A percentile compares a stretch with the other conserved stretches of the same genome.
Evolutionary conservation across 2,797 vertebrate species (phyloP).

Genomic region (Atherinosoma microstoma): DNA sequence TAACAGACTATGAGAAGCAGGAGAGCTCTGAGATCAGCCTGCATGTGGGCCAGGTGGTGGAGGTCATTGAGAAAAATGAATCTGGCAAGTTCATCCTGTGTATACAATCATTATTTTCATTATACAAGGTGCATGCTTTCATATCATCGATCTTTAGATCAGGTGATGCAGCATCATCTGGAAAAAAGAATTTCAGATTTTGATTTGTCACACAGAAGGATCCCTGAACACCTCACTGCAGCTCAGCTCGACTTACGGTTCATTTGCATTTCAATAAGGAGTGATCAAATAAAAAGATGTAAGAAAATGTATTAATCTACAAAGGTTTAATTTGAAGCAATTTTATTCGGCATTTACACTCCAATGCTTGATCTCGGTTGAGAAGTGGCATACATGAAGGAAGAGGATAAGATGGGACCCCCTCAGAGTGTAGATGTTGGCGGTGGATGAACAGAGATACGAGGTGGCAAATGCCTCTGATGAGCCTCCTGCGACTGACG

Average conservation of each 20-base stretch:
- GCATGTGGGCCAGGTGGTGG: slow-evolving; percentile 94
- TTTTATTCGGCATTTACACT: no score
- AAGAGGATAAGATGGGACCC: background rate
- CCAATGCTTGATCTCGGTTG: background rate
- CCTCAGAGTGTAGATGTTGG: background rate
- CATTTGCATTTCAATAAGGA: background rate
- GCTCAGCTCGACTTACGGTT: no score
- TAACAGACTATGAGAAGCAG: slow-evolving; percentile 96
- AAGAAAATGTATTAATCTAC: no score
- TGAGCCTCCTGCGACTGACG: background rate
- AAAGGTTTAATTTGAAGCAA: no score
- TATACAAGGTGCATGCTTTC: no score
- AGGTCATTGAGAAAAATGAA: slow-evolving; percentile 99
- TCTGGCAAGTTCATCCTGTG: slow-evolving; percentile 83
- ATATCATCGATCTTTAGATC: background rate
- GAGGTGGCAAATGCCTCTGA: background rate
- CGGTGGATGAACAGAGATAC: background rate
- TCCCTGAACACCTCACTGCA: background rate
- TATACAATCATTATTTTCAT: no score
- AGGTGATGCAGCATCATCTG: background rate
- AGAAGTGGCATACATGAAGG: background rate
- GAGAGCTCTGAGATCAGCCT: slow-evolving; percentile 98
- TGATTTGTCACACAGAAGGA: background rate
- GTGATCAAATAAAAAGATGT: no score
- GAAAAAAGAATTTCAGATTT: background rate